Evolutionary conservation across 2,797 vertebrate genomes (phyloP).

Genomic region (Hippopotamyrus pictus): DNA sequence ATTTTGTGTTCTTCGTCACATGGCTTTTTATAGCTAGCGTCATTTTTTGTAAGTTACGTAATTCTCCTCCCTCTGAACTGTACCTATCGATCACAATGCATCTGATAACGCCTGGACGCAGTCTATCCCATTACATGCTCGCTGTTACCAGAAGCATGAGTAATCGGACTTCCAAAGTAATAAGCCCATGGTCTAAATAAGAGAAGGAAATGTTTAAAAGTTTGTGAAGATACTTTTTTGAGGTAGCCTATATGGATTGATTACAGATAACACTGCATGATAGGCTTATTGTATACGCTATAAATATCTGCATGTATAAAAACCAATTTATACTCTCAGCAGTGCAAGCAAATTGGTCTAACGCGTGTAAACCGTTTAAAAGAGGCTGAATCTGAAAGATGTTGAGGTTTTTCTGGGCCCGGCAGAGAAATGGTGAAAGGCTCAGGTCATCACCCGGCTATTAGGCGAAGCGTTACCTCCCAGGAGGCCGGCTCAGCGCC

Average conservation of each 20-base stretch:
- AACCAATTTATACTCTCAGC: not conserved
- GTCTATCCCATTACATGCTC: not conserved
- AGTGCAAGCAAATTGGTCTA: not conserved
- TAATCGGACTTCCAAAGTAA: not conserved
- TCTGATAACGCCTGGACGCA: not conserved
- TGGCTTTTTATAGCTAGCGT: not conserved
- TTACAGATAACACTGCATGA: not conserved
- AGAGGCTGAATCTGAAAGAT: not conserved
- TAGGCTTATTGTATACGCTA: not conserved
- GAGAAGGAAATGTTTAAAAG: not conserved
- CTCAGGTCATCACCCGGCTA: not conserved
- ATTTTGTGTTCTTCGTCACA: not conserved
- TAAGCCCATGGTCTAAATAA: not conserved
- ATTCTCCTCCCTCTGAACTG: not conserved
- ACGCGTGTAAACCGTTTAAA: not conserved
- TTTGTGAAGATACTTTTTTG: not conserved
- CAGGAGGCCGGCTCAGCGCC: not conserved
- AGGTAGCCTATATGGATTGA: not conserved
- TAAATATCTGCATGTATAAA: not conserved
- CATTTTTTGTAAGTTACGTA: not conserved
- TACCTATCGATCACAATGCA: not conserved
- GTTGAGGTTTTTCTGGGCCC: not conserved
- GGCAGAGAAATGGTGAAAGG: not conserved
- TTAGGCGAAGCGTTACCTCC: not conserved
- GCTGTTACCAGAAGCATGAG: not conserved